Base-by-base conservation (phyloP, 2,888 invertebrate species). In the Shargacucullia verbasci region DNA sequence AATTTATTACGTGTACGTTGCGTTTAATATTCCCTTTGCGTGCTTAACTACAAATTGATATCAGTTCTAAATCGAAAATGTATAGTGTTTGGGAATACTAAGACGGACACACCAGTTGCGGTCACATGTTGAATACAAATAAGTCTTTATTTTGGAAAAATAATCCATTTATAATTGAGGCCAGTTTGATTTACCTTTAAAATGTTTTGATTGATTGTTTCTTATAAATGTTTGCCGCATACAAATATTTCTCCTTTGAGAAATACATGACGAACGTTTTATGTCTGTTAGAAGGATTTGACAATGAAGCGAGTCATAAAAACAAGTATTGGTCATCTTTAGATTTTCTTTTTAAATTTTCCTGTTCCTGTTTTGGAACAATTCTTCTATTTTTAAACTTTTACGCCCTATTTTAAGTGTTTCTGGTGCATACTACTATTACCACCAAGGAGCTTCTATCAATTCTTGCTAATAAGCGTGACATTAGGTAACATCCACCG, bases 11-110 rank as follows among this genome's bases (percentile, higher is more conserved):
- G 71, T 74, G 67, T 71, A 72, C 64, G 34, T 41, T 59, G 61
- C 59, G 54, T 83, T 86, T 81, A 80, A 76, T 82, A 90, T 90
- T 88, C 85, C 38, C 50, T 57, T 60, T 64, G 77, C 80, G 81
- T 85, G 70, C 69, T 78, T 80, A 83, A 89, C 82, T 87, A 92
- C 90, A 90, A 88, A 92, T 92, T 90, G 90, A 92, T 92, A 91
- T 92, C 90, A 83, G 89, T 80, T 85, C 85, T 88, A 90, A 90
- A 91, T 91, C 91, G 89, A 84, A 79, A 74, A 74, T 66, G 59
- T 67, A 79, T 72, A 60, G 60, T 83, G 84, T 72, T 79, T 76
- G 69, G 75, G 90, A 87, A 91, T 91, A 90, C 87, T 78, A 89
- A 91, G 70, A 66, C 65, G 82, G 76, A 84, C 82, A 83, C 84